These are phyloP conservation scores for Diadegma fenestrale DNA, from an alignment of 2,888 invertebrate genomes.

Conservation along the genomic window DNA sequence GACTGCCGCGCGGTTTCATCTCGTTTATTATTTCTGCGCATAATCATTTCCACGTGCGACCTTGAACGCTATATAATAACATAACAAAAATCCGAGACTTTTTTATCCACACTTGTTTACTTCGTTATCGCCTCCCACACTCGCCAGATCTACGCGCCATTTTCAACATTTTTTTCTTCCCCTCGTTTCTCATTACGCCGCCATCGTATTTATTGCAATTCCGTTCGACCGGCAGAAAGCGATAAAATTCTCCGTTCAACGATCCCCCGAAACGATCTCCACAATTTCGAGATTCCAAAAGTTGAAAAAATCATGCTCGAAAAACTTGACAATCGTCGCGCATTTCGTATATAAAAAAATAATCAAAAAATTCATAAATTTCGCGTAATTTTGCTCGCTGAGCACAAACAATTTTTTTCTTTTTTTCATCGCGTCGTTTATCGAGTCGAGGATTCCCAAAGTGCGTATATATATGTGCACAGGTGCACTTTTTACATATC, in stretches of 20 bases:
- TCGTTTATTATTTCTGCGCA: slow-evolving; percentile 27
- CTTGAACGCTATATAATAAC: slow-evolving; percentile 15
- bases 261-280: no score
- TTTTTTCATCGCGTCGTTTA: neutral
- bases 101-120: neutral
- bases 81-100: neutral
- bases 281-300: no score
- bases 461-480: slow-evolving; percentile 41
- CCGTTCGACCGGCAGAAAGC: no score
- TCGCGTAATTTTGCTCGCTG: neutral
- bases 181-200: no score
- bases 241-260: no score
- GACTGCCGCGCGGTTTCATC: neutral
- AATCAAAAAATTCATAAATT: no score
- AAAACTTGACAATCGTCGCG: no score
- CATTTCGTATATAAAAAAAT: no score
- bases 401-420: neutral
- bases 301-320: no score
- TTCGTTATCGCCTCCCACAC: slow-evolving; percentile 5
- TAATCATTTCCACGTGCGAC: slow-evolving; percentile 41
- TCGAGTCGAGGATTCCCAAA: neutral
- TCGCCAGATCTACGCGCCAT: neutral
- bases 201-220: no score
- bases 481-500: slow-evolving; percentile 59
- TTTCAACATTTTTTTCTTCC: neutral